Conservation (phyloP, 1,140 invertebrate genomes). For the Drosophila seguyi region DNA sequence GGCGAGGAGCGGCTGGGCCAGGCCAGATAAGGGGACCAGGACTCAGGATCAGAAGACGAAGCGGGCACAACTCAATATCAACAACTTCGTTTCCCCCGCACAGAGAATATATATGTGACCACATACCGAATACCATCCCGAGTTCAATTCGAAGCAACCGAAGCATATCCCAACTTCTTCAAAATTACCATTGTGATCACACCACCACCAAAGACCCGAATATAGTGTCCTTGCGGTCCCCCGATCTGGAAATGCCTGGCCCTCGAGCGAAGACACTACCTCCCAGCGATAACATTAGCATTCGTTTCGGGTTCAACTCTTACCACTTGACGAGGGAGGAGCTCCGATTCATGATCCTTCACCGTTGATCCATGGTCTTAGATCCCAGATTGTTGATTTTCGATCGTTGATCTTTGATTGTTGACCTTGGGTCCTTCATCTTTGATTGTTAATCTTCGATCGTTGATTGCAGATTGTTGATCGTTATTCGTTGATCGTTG, state of each 20-base stretch:
- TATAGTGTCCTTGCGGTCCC: slow-evolving; percentile 8
- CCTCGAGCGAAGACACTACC: not conserved
- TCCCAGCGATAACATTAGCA: slow-evolving; percentile 22
- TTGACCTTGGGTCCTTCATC: not conserved
- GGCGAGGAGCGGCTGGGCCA: not conserved
- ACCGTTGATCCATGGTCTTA: not conserved
- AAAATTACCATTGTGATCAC: slow-evolving; percentile 19
- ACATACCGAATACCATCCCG: slow-evolving; percentile 6
- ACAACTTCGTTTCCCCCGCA: slow-evolving; percentile 8
- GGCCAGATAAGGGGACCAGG: not conserved
- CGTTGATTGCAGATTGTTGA: not conserved
- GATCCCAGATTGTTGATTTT: not conserved
- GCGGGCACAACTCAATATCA: slow-evolving; percentile 4
- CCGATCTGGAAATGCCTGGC: slow-evolving; percentile 20
- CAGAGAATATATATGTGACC: slow-evolving; percentile 3
- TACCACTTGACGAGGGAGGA: not conserved
- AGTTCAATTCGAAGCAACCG: slow-evolving; percentile 18
- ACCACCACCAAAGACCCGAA: slow-evolving; percentile 16
- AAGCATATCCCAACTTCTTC: slow-evolving; percentile 18
- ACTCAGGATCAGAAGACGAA: slow-evolving; percentile 1
- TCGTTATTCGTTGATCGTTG: slow-evolving; percentile 21
- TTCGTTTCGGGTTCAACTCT: slow-evolving; percentile 33
- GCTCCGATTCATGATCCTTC: slow-evolving; percentile 12
- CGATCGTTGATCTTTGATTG: not conserved
- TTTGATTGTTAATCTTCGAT: not conserved